Percentiles rank a stretch among this genome's conserved stretches.
phyloP scores from a whole-genome alignment of 1,140 invertebrate genomes.

The Brachionus angularis region DNA sequence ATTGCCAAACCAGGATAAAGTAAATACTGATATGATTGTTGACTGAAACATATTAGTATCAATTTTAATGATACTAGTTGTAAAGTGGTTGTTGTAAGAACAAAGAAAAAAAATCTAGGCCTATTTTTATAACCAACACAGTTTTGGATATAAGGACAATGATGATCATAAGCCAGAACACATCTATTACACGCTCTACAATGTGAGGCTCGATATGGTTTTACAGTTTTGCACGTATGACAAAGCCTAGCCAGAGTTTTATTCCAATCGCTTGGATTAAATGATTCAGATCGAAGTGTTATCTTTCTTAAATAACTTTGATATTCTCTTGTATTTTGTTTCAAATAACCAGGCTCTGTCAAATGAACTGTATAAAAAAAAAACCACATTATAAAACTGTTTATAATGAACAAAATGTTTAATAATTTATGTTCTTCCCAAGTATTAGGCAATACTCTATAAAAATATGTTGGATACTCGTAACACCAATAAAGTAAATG shows the following conservation, averaged over 20 bases:
- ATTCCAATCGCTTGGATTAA: slow-evolving; percentile 66
- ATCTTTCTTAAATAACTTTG: slow-evolving; percentile 71
- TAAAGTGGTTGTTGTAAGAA: slow-evolving; percentile 45
- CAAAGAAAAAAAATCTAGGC: slow-evolving; percentile 55
- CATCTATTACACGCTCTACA: slow-evolving; percentile 57
- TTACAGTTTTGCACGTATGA: slow-evolving; percentile 79
- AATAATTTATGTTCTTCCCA: slow-evolving; percentile 77
- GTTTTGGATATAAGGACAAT: slow-evolving; percentile 58
- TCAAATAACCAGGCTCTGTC: slow-evolving; percentile 79
- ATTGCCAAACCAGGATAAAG: background rate
- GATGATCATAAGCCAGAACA: slow-evolving; percentile 57
- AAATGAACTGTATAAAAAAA: slow-evolving; percentile 82
- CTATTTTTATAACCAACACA: slow-evolving; percentile 58
- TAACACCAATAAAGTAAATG: slow-evolving; percentile 83
- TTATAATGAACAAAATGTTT: slow-evolving; percentile 82
- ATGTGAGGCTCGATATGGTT: slow-evolving; percentile 56
- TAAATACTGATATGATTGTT: background rate
- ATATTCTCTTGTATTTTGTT: slow-evolving; percentile 80
- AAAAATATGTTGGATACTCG: slow-evolving; percentile 54
- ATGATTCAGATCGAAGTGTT: background rate
- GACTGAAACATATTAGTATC: background rate
- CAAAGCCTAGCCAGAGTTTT: slow-evolving; percentile 80
- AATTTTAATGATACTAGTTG: background rate
- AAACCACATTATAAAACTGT: slow-evolving; percentile 84
- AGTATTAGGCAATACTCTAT: slow-evolving; percentile 77